phyloP scores from a whole-genome alignment of 2,113 vertebrate species.

The Crocuta crocuta region DNA sequence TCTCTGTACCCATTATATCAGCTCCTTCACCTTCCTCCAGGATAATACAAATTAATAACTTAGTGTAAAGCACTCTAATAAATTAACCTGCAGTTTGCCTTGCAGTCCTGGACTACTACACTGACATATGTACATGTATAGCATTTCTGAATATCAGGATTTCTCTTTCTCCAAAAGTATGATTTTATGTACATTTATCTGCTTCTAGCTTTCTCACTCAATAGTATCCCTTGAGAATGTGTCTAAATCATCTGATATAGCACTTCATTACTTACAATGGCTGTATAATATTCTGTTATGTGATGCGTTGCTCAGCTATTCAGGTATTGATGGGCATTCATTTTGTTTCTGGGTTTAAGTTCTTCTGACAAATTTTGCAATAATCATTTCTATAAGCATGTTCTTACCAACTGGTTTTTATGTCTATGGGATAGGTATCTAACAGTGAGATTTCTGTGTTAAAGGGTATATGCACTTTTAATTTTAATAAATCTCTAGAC shows the following conservation, averaged over 20 bases:
- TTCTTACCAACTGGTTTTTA: neutral
- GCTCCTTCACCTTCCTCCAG: neutral
- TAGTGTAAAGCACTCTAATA: neutral
- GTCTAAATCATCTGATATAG: neutral
- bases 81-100: neutral
- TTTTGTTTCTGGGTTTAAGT: neutral
- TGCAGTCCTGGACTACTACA: neutral
- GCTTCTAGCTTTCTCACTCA: slow-evolving; percentile 1
- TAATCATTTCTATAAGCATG: neutral
- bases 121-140: neutral
- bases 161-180: neutral
- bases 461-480: neutral
- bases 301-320: neutral
- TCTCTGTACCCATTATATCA: neutral
- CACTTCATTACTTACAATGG: neutral
- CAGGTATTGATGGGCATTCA: neutral
- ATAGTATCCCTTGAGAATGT: neutral
- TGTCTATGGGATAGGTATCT: neutral
- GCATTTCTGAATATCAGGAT: neutral
- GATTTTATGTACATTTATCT: neutral
- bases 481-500: neutral
- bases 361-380: neutral
- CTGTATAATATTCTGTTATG: neutral
- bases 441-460: too few relatives aligned
- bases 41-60: neutral